These are phyloP conservation scores for Rhinopomastus cyanomelas DNA, from an alignment of 2,113 vertebrate species.

Conservation along the genomic window DNA sequence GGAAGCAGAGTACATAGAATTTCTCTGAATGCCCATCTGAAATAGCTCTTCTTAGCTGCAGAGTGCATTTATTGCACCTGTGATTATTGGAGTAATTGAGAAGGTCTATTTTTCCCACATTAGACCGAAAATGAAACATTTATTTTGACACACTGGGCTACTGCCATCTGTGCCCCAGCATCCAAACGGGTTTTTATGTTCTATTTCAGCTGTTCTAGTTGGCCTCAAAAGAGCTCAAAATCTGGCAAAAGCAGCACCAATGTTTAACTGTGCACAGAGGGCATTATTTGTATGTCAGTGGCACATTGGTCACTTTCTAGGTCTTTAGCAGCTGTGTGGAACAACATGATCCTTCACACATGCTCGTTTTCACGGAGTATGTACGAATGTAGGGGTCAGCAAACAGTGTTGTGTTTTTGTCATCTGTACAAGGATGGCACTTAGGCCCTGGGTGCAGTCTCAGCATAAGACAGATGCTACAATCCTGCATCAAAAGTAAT, in stretches of 20 bases:
- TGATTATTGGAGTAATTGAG: constrained; percentile 46
- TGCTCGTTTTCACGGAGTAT: background rate
- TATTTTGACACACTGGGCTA: constrained; percentile 60
- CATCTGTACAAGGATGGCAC: background rate
- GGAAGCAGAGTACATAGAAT: background rate
- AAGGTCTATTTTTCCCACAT: constrained; percentile 50
- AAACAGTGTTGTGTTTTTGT: background rate
- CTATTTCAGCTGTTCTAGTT: constrained; percentile 61
- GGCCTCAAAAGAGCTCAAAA: constrained; percentile 54
- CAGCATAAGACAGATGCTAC: background rate
- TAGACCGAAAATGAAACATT: constrained; percentile 58
- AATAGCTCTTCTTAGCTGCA: constrained; percentile 4
- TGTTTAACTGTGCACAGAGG: constrained; percentile 60
- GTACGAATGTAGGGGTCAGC: constrained; percentile 13
- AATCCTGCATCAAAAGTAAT: constrained; percentile 12
- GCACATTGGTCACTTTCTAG: constrained; percentile 33
- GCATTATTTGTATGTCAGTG: constrained; percentile 58
- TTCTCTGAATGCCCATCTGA: constrained; percentile 20
- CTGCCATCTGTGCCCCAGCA: constrained; percentile 54
- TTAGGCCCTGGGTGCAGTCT: background rate
- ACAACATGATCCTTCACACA: background rate
- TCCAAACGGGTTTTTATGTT: constrained; percentile 59
- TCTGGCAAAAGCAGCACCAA: constrained; percentile 61
- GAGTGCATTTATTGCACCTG: constrained; percentile 16
- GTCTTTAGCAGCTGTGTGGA: constrained; percentile 51